phyloP scores from a whole-genome alignment of 2,797 vertebrate genomes.

The Anomalospiza imberbis region DNA sequence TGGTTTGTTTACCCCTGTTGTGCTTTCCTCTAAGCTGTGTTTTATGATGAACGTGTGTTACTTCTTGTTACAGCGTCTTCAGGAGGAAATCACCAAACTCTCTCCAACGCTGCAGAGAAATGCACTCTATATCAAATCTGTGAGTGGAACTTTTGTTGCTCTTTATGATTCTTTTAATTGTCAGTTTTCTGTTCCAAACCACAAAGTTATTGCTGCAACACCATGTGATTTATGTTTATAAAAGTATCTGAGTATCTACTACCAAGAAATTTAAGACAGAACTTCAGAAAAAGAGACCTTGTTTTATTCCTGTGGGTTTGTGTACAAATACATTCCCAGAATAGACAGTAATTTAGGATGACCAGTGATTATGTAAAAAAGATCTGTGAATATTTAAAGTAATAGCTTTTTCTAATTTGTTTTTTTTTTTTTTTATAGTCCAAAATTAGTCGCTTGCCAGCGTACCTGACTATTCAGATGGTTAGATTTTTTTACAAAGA shows the following conservation, averaged over 20 bases:
- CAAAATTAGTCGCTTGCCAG: constrained; percentile 93
- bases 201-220: not conserved
- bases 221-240: not conserved
- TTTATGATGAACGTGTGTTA: not conserved
- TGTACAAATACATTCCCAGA: not conserved
- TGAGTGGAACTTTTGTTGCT: constrained; percentile 70
- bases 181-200: not conserved
- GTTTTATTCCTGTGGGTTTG: not conserved
- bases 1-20: not conserved
- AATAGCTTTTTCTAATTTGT: not conserved
- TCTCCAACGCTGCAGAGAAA: constrained; percentile 94
- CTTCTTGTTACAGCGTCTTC: constrained; percentile 83
- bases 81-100: constrained; percentile 97
- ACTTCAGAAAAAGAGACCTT: not conserved
- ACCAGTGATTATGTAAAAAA: not conserved
- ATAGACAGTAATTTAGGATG: not conserved
- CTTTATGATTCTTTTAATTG: not conserved
- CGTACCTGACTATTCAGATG: constrained; percentile 97
- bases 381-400: not conserved
- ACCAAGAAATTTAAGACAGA: not conserved
- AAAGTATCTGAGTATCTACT: not conserved
- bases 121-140: constrained; percentile 96
- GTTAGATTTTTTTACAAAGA: constrained; percentile 99
- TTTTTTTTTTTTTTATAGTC: constrained; percentile 76
- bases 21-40: not conserved